Conservation (phyloP, 2,797 vertebrate species). For the Melanotaenia trifasciata region DNA sequence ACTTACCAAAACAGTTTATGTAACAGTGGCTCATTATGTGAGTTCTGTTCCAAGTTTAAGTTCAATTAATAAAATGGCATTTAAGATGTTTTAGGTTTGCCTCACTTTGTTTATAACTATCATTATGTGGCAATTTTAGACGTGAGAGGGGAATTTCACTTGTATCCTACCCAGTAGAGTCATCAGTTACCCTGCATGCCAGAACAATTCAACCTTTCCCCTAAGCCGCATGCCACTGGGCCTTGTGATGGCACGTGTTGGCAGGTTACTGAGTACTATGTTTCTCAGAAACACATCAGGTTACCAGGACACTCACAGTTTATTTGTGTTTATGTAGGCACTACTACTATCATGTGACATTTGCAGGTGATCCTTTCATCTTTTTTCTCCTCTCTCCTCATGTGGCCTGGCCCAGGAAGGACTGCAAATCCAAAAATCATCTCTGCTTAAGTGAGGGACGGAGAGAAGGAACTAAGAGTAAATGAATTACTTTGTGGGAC, state of each 20-base stretch:
- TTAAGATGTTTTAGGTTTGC: slow-evolving; percentile 6
- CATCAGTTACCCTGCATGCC: slow-evolving; percentile 23
- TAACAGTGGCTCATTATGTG: slow-evolving; percentile 24
- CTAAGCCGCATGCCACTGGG: slow-evolving; percentile 29
- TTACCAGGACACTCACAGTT: slow-evolving; percentile 59
- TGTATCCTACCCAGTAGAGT: slow-evolving; percentile 23
- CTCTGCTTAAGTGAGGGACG: slow-evolving; percentile 44
- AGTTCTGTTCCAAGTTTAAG: slow-evolving; percentile 5
- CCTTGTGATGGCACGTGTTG: slow-evolving; percentile 46
- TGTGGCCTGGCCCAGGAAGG: slow-evolving; percentile 53
- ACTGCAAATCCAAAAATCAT: slow-evolving; percentile 52
- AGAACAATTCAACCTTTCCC: slow-evolving; percentile 43
- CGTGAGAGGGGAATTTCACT: slow-evolving; percentile 19
- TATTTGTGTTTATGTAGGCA: slow-evolving; percentile 51
- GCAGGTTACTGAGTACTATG: slow-evolving; percentile 34
- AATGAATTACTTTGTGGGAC: neutral
- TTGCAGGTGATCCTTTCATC: slow-evolving; percentile 57
- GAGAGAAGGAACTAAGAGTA: slow-evolving; percentile 8
- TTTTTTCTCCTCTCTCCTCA: slow-evolving; percentile 20
- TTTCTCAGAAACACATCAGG: slow-evolving; percentile 60
- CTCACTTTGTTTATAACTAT: neutral
- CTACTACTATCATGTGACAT: slow-evolving; percentile 44
- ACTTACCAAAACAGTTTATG: slow-evolving; percentile 19
- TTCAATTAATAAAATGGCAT: slow-evolving; percentile 16
- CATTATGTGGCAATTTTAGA: slow-evolving; percentile 12